Conservation (phyloP, 2,888 invertebrate species). For the Dynastes maya region DNA sequence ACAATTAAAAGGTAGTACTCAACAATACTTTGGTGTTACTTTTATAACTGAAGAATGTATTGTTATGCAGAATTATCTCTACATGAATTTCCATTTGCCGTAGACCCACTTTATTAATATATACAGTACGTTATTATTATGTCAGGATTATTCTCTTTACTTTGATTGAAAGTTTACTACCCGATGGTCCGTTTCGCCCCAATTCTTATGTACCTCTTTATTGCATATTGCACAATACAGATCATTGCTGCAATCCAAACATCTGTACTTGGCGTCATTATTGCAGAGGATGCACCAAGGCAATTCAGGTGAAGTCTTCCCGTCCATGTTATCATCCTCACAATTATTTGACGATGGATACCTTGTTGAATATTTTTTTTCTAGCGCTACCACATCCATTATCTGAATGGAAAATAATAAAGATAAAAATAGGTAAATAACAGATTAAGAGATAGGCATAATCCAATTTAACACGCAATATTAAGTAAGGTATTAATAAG, state of each 20-base stretch:
- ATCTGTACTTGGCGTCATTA: conserved; percentile 82
- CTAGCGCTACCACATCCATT: conserved; percentile 72
- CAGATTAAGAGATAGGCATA: background rate
- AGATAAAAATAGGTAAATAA: background rate
- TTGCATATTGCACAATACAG: conserved; percentile 87
- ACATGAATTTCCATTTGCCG: conserved; percentile 17
- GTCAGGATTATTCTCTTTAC: conserved; percentile 20
- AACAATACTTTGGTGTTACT: conserved; percentile 37
- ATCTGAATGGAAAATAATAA: conserved; percentile 61
- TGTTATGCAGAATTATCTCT: conserved; percentile 23
- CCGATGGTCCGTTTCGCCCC: conserved; percentile 67
- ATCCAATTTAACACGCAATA: background rate
- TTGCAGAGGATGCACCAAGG: conserved; percentile 92
- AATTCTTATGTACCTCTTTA: conserved; percentile 76
- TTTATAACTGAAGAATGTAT: conserved; percentile 28
- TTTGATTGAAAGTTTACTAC: conserved; percentile 57
- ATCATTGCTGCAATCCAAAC: conserved; percentile 85
- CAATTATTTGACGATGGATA: conserved; percentile 52
- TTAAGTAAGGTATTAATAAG: too few species aligned
- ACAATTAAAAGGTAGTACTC: background rate
- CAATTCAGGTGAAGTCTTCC: conserved; percentile 72
- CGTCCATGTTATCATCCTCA: conserved; percentile 49
- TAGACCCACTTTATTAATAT: conserved; percentile 22
- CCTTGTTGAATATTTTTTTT: conserved; percentile 65
- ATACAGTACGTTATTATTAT: conserved; percentile 16